These are phyloP conservation scores for Romanogobio albipinnatus DNA, from an alignment of 2,113 vertebrate species.

Conservation along the genomic window DNA sequence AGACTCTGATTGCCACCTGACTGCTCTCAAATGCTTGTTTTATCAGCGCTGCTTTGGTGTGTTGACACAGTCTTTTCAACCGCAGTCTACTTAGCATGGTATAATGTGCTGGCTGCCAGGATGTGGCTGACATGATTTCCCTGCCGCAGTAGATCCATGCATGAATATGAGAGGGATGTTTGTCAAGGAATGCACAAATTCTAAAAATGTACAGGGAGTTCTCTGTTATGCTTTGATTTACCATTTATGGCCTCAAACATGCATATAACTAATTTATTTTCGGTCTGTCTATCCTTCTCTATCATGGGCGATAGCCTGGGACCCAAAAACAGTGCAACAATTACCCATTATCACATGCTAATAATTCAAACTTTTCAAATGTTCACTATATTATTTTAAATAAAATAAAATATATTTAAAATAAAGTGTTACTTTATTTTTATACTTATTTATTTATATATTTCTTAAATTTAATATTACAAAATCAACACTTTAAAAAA, in stretches of 20 bases:
- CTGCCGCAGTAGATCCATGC: not conserved
- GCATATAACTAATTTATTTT: not conserved
- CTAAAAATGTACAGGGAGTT: not conserved
- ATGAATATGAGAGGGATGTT: not conserved
- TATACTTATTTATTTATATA: not conserved
- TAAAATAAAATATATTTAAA: not conserved
- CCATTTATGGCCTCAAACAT: not conserved
- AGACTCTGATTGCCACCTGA: conserved; percentile 27
- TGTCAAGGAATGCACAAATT: not conserved
- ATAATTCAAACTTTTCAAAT: not conserved
- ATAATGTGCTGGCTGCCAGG: not conserved
- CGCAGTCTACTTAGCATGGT: not conserved
- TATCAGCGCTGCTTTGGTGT: not conserved
- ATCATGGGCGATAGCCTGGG: not conserved
- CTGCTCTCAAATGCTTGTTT: conserved; percentile 28
- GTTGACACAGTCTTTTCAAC: conserved; percentile 8
- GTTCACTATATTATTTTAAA: not conserved
- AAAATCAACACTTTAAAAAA: not conserved
- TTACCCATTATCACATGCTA: not conserved
- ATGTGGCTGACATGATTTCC: not conserved
- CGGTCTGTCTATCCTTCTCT: not conserved
- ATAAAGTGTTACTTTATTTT: not conserved
- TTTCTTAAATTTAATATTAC: not conserved
- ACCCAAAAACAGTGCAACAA: not conserved
- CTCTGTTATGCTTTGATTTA: not conserved